These are phyloP conservation scores for Trichomalopsis sarcophagae DNA, from an alignment of 1,140 invertebrate genomes.

Conservation along the genomic window DNA sequence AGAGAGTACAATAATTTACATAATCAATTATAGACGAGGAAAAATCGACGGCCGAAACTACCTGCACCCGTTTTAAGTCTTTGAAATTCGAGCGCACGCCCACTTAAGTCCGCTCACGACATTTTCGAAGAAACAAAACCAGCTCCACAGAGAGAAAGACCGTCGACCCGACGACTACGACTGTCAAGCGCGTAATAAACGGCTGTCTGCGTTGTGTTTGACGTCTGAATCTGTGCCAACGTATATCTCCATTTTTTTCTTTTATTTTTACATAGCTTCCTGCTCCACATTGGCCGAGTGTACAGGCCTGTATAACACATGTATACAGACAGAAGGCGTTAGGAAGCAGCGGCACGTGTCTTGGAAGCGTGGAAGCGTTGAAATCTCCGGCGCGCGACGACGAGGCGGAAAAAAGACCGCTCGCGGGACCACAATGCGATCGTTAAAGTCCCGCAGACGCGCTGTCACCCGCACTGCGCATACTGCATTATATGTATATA, in stretches of 20 bases:
- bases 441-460: slow-evolving; percentile 57
- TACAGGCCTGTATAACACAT: no score
- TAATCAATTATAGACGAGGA: no score
- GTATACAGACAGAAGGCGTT: no score
- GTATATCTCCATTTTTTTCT: background rate
- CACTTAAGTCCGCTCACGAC: background rate
- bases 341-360: background rate
- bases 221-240: background rate
- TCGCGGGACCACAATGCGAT: slow-evolving; percentile 56
- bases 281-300: background rate
- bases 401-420: background rate
- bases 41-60: no score
- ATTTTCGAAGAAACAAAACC: background rate
- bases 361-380: background rate
- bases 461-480: slow-evolving; percentile 54
- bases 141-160: background rate
- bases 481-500: no score
- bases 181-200: no score
- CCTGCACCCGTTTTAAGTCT: no score
- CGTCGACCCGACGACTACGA: background rate
- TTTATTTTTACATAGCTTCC: background rate
- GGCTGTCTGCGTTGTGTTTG: no score
- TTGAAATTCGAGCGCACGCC: background rate
- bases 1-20: no score
- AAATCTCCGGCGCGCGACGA: slow-evolving; percentile 2